Evolutionary conservation across 2,797 vertebrate genomes (phyloP).

Genomic region (Scolopax rusticola): DNA sequence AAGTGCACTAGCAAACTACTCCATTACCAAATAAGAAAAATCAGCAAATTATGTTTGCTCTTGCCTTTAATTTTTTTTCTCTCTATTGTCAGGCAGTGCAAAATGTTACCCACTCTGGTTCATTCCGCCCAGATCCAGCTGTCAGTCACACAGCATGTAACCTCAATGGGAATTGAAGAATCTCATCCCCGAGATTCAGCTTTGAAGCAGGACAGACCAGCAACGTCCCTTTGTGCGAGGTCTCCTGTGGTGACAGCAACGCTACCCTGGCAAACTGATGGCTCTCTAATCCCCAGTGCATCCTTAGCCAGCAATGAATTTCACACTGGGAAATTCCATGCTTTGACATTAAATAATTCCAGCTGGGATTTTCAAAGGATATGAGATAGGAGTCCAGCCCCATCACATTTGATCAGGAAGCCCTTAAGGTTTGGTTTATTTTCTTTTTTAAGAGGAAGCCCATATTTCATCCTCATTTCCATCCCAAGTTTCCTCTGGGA

Average conservation of each 20-base stretch:
- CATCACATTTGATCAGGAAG: conserved; percentile 47
- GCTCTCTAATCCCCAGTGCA: conserved; percentile 57
- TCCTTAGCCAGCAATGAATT: conserved; percentile 51
- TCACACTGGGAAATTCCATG: conserved; percentile 63
- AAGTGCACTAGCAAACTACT: background rate
- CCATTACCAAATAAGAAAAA: background rate
- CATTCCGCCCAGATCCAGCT: background rate
- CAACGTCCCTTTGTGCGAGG: conserved; percentile 22
- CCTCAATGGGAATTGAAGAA: conserved; percentile 35
- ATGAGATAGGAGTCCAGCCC: conserved; percentile 26
- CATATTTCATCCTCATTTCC: conserved; percentile 29
- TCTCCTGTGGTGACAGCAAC: conserved; percentile 39
- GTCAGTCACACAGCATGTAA: conserved; percentile 55
- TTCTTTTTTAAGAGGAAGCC: conserved; percentile 36
- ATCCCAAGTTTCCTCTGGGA: background rate
- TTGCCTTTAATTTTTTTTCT: background rate
- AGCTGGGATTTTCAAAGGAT: conserved; percentile 63
- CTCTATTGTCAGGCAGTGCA: background rate
- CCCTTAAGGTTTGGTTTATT: conserved; percentile 45
- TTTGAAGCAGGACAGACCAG: conserved; percentile 64
- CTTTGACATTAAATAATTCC: conserved; percentile 65
- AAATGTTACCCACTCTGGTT: background rate
- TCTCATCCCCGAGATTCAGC: conserved; percentile 38
- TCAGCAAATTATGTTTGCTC: background rate
- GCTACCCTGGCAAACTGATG: conserved; percentile 34